These are phyloP conservation scores for Geococcyx californianus DNA, from an alignment of 2,113 vertebrate species.

Conservation along the genomic window DNA sequence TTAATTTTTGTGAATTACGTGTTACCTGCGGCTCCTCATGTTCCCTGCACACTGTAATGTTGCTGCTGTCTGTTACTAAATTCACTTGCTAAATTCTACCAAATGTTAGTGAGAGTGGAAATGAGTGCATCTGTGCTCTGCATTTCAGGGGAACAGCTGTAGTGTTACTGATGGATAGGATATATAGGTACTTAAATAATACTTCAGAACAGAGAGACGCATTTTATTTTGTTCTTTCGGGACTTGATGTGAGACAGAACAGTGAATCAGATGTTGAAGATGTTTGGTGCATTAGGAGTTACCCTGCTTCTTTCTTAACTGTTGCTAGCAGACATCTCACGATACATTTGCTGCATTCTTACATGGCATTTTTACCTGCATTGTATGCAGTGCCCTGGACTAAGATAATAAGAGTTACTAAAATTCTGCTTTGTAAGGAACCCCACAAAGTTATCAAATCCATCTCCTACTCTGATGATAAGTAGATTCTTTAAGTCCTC, in stretches of 20 bases:
- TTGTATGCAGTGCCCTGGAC: not conserved
- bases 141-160: not conserved
- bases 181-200: not conserved
- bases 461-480: not conserved
- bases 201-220: not conserved
- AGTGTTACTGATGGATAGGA: not conserved
- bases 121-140: not conserved
- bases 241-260: not conserved
- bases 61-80: rapidly evolving
- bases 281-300: not conserved
- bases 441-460: not conserved
- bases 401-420: not conserved
- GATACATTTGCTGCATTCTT: not conserved
- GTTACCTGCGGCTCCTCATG: not conserved
- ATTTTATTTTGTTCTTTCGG: not conserved
- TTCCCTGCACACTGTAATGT: not conserved
- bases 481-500: not conserved
- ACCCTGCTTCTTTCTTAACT: not conserved
- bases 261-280: not conserved
- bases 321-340: not conserved
- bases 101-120: not conserved
- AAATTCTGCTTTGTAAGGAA: not conserved
- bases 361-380: not conserved
- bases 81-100: not conserved
- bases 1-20: not conserved